Evolutionary conservation across 2,113 vertebrate genomes (phyloP), one percentile per base, ranked within the genome.

Genomic region (Fulica atra): DNA sequence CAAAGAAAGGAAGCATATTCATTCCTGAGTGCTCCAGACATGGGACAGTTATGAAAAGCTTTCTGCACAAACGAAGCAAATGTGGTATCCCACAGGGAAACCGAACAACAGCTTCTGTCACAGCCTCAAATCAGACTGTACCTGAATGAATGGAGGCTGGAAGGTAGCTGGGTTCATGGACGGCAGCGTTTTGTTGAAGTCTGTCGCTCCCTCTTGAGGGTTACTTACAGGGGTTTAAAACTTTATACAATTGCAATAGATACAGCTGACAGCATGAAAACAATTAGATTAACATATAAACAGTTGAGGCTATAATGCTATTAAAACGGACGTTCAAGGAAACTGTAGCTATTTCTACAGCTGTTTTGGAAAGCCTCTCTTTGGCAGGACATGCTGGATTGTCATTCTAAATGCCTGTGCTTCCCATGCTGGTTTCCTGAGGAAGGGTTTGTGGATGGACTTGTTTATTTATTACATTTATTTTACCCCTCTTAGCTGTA

Each of bases 391-490:
- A 81, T n/a, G 48, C 53, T 86, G 77, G 69, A 94, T 95, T 97
- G 86, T 96, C 92, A 88, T 90, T 93, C 76, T 94, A 81, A 97
- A 93, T 95, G 90, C 64, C 80, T 86, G 56, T 68, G 82, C 69
- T 97, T 96, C 95, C 92, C 82, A 93, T 92, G 35, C 80, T 96
- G 92, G 90, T 90, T 97, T 97, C 95, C 96, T 96, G 76, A 97
- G 95, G 93, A 95, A 96, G 77, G 65, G 72, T 83, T 96, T 94
- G 90, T 79, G 88, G 83, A 94, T 0, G 0, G 69, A 48, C 48
- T 95, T 96, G 85, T 93, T 97, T 95, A 44, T 96, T 96, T 97
- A 93, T 93, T 69, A 83, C 71, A 24, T 56, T 88, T 92, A 85
- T 95, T 90, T 84, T 36, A 63, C 35, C 33, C 6, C 61, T 64